Evolutionary conservation across 2,888 invertebrate genomes (phyloP).

Genomic region (Archips xylosteana): DNA sequence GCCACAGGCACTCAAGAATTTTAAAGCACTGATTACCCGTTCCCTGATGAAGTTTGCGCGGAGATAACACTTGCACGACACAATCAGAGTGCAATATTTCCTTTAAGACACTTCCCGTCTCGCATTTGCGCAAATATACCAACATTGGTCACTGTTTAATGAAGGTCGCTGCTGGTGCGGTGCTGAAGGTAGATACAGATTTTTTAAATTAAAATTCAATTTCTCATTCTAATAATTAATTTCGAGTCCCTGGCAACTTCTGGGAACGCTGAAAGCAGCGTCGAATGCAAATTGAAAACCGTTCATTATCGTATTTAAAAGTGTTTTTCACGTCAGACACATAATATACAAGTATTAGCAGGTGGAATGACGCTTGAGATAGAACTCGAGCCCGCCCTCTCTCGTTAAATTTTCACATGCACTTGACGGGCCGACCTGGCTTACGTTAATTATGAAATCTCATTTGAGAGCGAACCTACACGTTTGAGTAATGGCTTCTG

Average conservation of each 20-base stretch:
- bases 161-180: no score
- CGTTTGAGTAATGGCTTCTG: constrained; percentile 79
- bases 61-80: no score
- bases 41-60: no score
- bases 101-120: no score
- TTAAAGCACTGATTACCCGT: no score
- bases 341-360: constrained; percentile 54
- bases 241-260: constrained; percentile 16
- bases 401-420: constrained; percentile 85
- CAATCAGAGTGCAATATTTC: no score
- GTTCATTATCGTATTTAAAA: constrained; percentile 49
- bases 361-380: constrained; percentile 65
- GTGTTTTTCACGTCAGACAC: constrained; percentile 68
- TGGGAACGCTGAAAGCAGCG: constrained; percentile 10
- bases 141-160: no score
- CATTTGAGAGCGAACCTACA: constrained; percentile 79
- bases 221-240: constrained; percentile 16
- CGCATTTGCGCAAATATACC: no score
- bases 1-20: no score
- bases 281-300: constrained; percentile 30
- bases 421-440: constrained; percentile 81
- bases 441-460: constrained; percentile 85
- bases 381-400: constrained; percentile 65
- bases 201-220: constrained; percentile 7
- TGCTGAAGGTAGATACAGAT: no score